Evolutionary conservation across 2,888 invertebrate species (phyloP).

Genomic region (Flabesymbios commensalis): DNA sequence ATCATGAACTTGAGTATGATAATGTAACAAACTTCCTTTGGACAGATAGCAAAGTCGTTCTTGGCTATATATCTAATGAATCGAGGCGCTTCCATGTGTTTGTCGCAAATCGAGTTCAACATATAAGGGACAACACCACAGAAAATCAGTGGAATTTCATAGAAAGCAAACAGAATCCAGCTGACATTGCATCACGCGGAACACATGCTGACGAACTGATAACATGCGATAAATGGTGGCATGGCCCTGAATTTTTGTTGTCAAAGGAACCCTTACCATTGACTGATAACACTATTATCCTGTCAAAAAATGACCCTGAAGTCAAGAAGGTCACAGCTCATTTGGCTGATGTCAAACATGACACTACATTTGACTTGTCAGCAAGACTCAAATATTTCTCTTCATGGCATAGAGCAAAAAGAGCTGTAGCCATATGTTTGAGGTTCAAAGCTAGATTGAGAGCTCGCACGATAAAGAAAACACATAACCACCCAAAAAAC

Average conservation of each 20-base stretch:
- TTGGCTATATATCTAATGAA: constrained; percentile 37
- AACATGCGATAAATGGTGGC: too few species aligned
- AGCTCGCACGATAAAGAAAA: neutral
- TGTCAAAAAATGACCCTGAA: too few species aligned
- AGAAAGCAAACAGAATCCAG: constrained; percentile 31
- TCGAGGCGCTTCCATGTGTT: constrained; percentile 34
- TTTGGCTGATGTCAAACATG: too few species aligned
- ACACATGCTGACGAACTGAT: too few species aligned
- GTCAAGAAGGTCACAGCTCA: too few species aligned
- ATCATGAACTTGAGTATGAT: neutral
- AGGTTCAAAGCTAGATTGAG: neutral
- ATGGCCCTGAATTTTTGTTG: too few species aligned
- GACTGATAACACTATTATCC: too few species aligned
- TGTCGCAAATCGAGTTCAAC: constrained; percentile 39
- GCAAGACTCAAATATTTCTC: too few species aligned
- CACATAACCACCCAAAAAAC: neutral
- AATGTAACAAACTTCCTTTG: constrained; percentile 5
- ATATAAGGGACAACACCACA: constrained; percentile 26
- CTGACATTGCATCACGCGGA: too few species aligned
- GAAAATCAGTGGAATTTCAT: constrained; percentile 36
- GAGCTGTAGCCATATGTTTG: constrained; percentile 10
- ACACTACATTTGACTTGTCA: too few species aligned
- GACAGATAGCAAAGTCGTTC: constrained; percentile 35
- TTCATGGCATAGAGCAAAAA: constrained; percentile 1
- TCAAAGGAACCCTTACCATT: too few species aligned